Evolutionary conservation across 1,140 invertebrate genomes (phyloP), one percentile per base, ranked within the genome.

Genomic region (Capitella teleta): DNA sequence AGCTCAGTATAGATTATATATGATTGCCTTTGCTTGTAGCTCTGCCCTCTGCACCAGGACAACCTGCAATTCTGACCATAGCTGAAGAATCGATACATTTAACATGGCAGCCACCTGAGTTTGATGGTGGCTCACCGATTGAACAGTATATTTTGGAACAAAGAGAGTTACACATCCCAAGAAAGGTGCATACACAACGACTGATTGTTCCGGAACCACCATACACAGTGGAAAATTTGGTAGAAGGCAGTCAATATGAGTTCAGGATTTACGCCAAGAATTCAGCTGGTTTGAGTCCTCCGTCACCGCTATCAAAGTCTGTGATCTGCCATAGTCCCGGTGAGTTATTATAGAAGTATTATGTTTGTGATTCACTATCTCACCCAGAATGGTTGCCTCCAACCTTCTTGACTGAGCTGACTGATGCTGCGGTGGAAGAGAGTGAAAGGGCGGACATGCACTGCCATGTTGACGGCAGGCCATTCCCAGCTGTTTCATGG

Each of bases 211-310:
- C 86, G 80, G 78, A 87, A 1, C 30, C 86, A 0, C 87, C 82
- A 56, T 91, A 87, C 67, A 91, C 85, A 0, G 87, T 91, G 0
- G 82, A 85, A 68, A 84, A 93, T 73, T 77, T 98, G 36, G 82
- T 82, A 32, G 82, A 95, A 26, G 90, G 88, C 28, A 79, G 80
- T 56, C 82, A 87, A 23, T 98, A 98, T 66, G 88, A 96, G 54
- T 98, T 99, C 80, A 79, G 93, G 45, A 92, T 98, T 0, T 83
- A 89, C 77, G 94, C 94, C 47, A 89, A 96, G 69, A 98, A 98
- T 74, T 84, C 90, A 61, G 91, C 95, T 63, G 94, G 94, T 34
- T 80, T 84, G 36, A 92, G 90, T 14, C 91, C 96, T 58, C 89
- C 93, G n/a, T 94, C 65, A 8, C 60, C 60, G 19, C 51, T 62